Conservation (phyloP, 2,888 invertebrate genomes). For the Coronaproctus castanopsis region DNA sequence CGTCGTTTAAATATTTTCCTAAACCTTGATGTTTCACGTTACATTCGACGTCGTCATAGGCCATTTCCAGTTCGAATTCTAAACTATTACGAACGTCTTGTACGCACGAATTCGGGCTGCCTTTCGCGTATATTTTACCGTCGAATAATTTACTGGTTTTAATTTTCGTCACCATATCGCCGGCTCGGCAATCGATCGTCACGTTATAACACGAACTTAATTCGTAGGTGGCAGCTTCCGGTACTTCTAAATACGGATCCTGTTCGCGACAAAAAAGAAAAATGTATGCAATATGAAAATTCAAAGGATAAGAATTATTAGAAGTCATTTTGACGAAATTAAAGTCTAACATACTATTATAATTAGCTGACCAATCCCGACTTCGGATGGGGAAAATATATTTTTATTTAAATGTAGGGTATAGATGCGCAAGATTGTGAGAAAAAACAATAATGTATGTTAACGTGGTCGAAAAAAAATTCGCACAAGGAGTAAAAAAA, state of each 20-base stretch:
- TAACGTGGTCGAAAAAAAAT: no score
- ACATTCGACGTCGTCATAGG: constrained; percentile 78
- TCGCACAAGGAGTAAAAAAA: no score
- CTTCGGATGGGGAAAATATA: no score
- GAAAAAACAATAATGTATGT: no score
- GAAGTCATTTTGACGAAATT: no score
- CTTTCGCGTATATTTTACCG: constrained; percentile 86
- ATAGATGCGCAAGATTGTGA: no score
- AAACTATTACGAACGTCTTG: constrained; percentile 69
- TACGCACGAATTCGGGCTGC: constrained; percentile 79
- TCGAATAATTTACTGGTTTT: constrained; percentile 81
- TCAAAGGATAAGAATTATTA: no score
- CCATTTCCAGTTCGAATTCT: constrained; percentile 80
- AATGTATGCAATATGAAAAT: no score
- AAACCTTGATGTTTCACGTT: constrained; percentile 75
- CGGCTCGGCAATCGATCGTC: constrained; percentile 73
- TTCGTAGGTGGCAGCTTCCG: constrained; percentile 80
- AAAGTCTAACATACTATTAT: no score
- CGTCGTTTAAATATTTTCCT: constrained; percentile 73
- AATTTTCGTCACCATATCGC: constrained; percentile 81
- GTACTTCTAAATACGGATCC: constrained; percentile 76
- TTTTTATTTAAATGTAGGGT: no score
- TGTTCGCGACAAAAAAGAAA: constrained; percentile 25
- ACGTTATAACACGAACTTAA: constrained; percentile 86
- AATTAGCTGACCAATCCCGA: no score